Base-by-base conservation (phyloP, 1,140 invertebrate species). In the Camponotus floridanus region DNA sequence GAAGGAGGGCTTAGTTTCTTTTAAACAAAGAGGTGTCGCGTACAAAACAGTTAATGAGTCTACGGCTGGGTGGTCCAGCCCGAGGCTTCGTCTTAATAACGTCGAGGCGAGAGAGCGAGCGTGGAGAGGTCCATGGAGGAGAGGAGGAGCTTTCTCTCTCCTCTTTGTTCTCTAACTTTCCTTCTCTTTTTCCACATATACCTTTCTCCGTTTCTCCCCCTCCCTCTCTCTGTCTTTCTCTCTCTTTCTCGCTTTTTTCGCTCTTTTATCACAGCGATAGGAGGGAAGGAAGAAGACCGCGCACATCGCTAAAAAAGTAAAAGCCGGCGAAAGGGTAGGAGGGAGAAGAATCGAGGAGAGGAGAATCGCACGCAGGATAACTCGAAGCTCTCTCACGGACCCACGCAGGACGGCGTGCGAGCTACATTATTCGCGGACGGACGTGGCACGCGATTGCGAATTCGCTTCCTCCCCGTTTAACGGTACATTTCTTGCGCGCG, bases 1-100 rank as follows among this genome's bases (percentile, higher is more conserved):
- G 62, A 64, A 26, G 80, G 83, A 64, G 81, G 76, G 85, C 67
- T 61, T 84, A 87, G 88, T 89, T 92, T 92, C 90, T 90, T 92
- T 92, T 93, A 92, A 91, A 93, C 92, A 93, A 94, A 94, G 93
- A 94, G 93, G 92, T 93, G 92, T 93, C 92, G 92, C 92, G 91
- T 92, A 93, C 92, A 94, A 94, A 94, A 94, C 93, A 92, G 93
- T 93, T 94, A 94, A 94, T 94, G 92, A 94, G 93, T 93, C 93
- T 92, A 92, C 91, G 92, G 91, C 92, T 94, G 94, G 94, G 94
- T 95, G 94, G 93, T 95, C 94, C 93, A 92, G 93, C 91, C 93
- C 79, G 86, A 87, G 94, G 93, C 93, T 91, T 85, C 91, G 91
- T 94, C 93, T 94, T 94, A 94, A 95, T 95, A 94, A 94, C 91